These are phyloP conservation scores for Lasioglossum calceatum DNA, from an alignment of 2,888 invertebrate genomes.

Conservation along the genomic window DNA sequence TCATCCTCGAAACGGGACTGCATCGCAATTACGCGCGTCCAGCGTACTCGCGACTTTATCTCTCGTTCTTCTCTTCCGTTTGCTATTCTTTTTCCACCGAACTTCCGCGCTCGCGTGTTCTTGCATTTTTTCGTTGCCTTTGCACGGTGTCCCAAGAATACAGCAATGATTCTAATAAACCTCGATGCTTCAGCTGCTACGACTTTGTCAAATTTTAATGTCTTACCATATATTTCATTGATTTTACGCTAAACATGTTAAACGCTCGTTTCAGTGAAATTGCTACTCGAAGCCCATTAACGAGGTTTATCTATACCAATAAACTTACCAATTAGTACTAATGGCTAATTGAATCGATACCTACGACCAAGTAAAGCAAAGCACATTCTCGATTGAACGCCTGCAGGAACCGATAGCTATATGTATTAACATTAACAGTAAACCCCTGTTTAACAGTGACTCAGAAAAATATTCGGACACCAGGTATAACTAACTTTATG, in stretches of 20 bases:
- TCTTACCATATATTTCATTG: not conserved
- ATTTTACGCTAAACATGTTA: not conserved
- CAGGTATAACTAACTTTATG: too few species aligned
- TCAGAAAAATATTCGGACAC: too few species aligned
- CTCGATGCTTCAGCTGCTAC: not conserved
- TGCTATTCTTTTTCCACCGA: not conserved
- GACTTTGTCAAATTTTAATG: too few species aligned
- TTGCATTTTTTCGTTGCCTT: not conserved
- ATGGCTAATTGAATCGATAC: not conserved
- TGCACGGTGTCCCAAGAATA: too few species aligned
- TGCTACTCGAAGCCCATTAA: not conserved
- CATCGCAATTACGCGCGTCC: conserved; percentile 1
- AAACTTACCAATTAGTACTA: not conserved
- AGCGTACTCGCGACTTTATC: not conserved
- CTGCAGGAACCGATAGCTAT: not conserved
- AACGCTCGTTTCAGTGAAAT: not conserved
- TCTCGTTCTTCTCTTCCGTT: not conserved
- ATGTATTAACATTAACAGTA: not conserved
- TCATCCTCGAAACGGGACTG: conserved; percentile 1
- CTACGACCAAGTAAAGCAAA: not conserved
- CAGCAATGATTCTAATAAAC: too few species aligned
- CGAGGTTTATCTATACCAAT: not conserved
- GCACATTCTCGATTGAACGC: not conserved
- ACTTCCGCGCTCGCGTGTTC: not conserved
- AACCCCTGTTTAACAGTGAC: not conserved